phyloP scores from a whole-genome alignment of 1,140 invertebrate genomes.

The Lerema accius region DNA sequence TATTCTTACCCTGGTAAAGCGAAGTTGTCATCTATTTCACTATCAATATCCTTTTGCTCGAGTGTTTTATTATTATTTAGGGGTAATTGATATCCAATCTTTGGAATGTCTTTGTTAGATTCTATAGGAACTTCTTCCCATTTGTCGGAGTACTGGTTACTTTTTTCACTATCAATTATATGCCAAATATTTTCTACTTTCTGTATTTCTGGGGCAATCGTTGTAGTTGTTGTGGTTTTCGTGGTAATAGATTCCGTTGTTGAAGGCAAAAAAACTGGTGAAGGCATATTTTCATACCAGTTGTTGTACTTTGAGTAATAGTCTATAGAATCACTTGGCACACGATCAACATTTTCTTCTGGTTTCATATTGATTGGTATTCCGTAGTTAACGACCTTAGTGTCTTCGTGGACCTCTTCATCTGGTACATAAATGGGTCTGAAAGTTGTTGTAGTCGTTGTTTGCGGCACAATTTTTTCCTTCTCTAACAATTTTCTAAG shows the following conservation, averaged over 20 bases:
- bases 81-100: slow-evolving; percentile 22
- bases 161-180: slow-evolving; percentile 72
- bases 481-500: slow-evolving; percentile 70
- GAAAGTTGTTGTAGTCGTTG: slow-evolving; percentile 47
- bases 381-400: slow-evolving; percentile 49
- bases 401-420: slow-evolving; percentile 43
- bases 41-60: slow-evolving; percentile 33
- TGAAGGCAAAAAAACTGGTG: slow-evolving; percentile 53
- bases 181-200: slow-evolving; percentile 76
- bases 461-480: slow-evolving; percentile 52
- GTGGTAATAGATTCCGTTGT: slow-evolving; percentile 41
- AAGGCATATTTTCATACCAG: slow-evolving; percentile 49
- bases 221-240: slow-evolving; percentile 39
- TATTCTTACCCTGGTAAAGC: slow-evolving; percentile 69
- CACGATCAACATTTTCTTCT: slow-evolving; percentile 28
- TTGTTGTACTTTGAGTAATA: slow-evolving; percentile 61
- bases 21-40: slow-evolving; percentile 63
- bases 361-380: slow-evolving; percentile 42
- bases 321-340: slow-evolving; percentile 43
- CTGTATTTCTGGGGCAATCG: slow-evolving; percentile 35
- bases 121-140: slow-evolving; percentile 63
- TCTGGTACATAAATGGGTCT: slow-evolving; percentile 69
- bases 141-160: slow-evolving; percentile 51
- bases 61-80: slow-evolving; percentile 20
- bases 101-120: slow-evolving; percentile 30